Evolutionary conservation across 2,888 invertebrate species (phyloP).

Genomic region (Pterostichus niger): DNA sequence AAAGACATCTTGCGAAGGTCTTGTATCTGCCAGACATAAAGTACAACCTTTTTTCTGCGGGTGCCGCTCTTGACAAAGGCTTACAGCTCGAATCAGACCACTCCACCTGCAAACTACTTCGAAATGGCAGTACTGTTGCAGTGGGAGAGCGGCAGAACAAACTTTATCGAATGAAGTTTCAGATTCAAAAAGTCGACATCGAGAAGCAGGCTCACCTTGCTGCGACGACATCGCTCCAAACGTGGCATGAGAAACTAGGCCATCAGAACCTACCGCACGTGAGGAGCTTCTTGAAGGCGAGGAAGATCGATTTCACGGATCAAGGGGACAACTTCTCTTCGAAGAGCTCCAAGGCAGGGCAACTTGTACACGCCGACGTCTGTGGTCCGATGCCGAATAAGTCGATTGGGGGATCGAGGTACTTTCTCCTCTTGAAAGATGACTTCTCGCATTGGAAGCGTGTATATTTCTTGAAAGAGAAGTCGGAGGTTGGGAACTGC

Average conservation of each 20-base stretch:
- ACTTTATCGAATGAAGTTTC: neutral
- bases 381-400: conserved; percentile 16
- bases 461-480: conserved; percentile 69
- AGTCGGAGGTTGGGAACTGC: conserved; percentile 67
- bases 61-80: conserved; percentile 13
- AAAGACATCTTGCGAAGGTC: neutral
- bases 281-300: too few species aligned
- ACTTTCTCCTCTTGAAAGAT: conserved; percentile 68
- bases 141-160: neutral
- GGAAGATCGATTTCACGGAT: too few species aligned
- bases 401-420: neutral
- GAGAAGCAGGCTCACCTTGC: neutral
- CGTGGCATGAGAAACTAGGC: too few species aligned
- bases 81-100: conserved; percentile 7
- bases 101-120: neutral
- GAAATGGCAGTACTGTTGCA: neutral
- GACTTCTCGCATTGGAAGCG: conserved; percentile 68
- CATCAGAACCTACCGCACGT: too few species aligned
- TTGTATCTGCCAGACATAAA: conserved; percentile 6
- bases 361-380: conserved; percentile 7
- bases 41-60: neutral
- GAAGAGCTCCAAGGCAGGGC: neutral
- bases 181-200: neutral
- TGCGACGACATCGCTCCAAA: too few species aligned
- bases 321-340: too few species aligned